phyloP scores from a whole-genome alignment of 2,113 vertebrate genomes.

The Picathartes gymnocephalus region DNA sequence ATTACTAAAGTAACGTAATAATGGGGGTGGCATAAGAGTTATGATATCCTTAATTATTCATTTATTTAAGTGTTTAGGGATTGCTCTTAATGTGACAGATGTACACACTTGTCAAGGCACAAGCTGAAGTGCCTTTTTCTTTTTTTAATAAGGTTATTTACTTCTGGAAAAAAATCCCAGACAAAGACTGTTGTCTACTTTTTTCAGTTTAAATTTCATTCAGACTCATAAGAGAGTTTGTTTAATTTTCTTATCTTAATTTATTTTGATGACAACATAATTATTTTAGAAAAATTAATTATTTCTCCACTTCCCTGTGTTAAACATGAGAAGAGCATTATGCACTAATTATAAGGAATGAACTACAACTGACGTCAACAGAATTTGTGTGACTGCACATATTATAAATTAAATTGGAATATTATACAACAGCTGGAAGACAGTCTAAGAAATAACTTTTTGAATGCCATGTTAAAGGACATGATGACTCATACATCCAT shows the following conservation, averaged over 20 bases:
- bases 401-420: slow-evolving; percentile 20
- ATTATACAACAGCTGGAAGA: slow-evolving; percentile 34
- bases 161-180: neutral
- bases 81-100: neutral
- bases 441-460: slow-evolving; percentile 26
- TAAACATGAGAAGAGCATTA: neutral
- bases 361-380: slow-evolving; percentile 27
- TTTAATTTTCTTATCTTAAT: slow-evolving; percentile 33
- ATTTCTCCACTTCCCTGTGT: neutral
- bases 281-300: slow-evolving; percentile 33
- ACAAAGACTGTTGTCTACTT: neutral
- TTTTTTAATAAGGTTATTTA: neutral
- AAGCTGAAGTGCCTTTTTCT: neutral
- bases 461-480: slow-evolving; percentile 1
- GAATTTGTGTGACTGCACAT: slow-evolving; percentile 19
- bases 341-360: slow-evolving; percentile 23
- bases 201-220: neutral
- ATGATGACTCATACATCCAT: slow-evolving; percentile 7
- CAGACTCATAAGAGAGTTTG: neutral
- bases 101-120: neutral
- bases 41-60: neutral
- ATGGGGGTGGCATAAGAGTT: neutral
- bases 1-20: neutral
- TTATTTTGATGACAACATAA: slow-evolving; percentile 19
- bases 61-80: neutral